Evolutionary conservation across 2,113 vertebrate species (phyloP).

Genomic region (Brachyistius frenatus): DNA sequence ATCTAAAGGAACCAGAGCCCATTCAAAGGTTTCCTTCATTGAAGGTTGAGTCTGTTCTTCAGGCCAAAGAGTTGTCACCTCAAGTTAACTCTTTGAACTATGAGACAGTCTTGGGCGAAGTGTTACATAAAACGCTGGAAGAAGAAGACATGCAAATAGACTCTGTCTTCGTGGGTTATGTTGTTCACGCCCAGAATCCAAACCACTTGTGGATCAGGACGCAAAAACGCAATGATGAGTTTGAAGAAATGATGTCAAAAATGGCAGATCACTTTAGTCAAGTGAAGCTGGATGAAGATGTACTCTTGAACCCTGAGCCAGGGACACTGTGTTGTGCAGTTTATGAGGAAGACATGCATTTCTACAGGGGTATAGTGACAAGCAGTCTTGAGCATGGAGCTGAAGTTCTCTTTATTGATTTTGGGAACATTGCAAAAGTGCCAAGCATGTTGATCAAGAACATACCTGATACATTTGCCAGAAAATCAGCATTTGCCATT

Average conservation of each 20-base stretch:
- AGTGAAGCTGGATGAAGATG: conserved; percentile 82
- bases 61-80: background rate
- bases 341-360: conserved; percentile 87
- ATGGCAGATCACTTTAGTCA: conserved; percentile 82
- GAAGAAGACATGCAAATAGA: conserved; percentile 79
- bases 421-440: conserved; percentile 91
- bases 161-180: conserved; percentile 83
- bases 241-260: conserved; percentile 86
- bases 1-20: conserved; percentile 3
- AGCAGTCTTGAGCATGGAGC: conserved; percentile 78
- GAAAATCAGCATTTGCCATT: conserved; percentile 87
- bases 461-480: conserved; percentile 85
- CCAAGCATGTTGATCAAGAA: conserved; percentile 86
- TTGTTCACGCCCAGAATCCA: conserved; percentile 87
- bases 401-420: conserved; percentile 91
- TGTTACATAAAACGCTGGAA: conserved; percentile 56
- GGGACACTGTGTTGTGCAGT: conserved; percentile 91
- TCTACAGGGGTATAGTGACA: conserved; percentile 88
- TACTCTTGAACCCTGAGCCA: conserved; percentile 85
- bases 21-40: background rate
- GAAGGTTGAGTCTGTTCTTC: background rate
- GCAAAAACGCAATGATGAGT: conserved; percentile 82
- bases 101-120: conserved; percentile 47
- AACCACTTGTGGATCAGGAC: conserved; percentile 90
- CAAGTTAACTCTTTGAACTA: conserved; percentile 11